Evolutionary conservation across 2,888 invertebrate species (phyloP).

Genomic region (Thera britannica): DNA sequence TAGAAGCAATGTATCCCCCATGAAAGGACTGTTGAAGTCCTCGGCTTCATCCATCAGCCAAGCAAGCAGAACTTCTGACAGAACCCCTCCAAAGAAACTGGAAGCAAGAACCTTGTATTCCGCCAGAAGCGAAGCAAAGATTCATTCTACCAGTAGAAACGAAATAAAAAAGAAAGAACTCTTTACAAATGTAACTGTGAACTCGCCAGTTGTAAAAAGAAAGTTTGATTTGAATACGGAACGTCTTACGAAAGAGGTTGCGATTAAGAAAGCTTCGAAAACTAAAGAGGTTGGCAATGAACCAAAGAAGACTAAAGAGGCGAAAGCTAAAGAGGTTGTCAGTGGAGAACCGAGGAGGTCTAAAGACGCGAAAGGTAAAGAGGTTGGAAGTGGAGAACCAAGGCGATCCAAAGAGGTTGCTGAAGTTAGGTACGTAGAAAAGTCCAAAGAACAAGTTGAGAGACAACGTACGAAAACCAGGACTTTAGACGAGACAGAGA

Average conservation of each 20-base stretch:
- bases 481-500: slow-evolving; percentile 74
- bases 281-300: slow-evolving; percentile 28
- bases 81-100: slow-evolving; percentile 39
- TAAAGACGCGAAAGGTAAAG: slow-evolving; percentile 42
- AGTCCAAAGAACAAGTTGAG: slow-evolving; percentile 7
- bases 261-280: slow-evolving; percentile 29
- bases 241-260: slow-evolving; percentile 29
- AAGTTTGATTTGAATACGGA: slow-evolving; percentile 47
- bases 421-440: slow-evolving; percentile 25
- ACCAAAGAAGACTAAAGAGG: slow-evolving; percentile 32
- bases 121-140: slow-evolving; percentile 40
- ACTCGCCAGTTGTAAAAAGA: slow-evolving; percentile 65
- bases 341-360: slow-evolving; percentile 19
- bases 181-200: slow-evolving; percentile 64
- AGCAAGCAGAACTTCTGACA: slow-evolving; percentile 38
- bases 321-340: slow-evolving; percentile 35
- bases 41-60: slow-evolving; percentile 62
- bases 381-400: slow-evolving; percentile 22
- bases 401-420: slow-evolving; percentile 35
- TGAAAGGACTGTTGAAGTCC: slow-evolving; percentile 66
- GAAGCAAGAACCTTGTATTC: slow-evolving; percentile 32
- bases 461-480: slow-evolving; percentile 72
- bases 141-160: slow-evolving; percentile 43
- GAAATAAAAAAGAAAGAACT: slow-evolving; percentile 49
- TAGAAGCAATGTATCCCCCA: slow-evolving; percentile 57